These are phyloP conservation scores for Adelosebastes latens DNA, from an alignment of 2,797 vertebrate species.

Conservation along the genomic window DNA sequence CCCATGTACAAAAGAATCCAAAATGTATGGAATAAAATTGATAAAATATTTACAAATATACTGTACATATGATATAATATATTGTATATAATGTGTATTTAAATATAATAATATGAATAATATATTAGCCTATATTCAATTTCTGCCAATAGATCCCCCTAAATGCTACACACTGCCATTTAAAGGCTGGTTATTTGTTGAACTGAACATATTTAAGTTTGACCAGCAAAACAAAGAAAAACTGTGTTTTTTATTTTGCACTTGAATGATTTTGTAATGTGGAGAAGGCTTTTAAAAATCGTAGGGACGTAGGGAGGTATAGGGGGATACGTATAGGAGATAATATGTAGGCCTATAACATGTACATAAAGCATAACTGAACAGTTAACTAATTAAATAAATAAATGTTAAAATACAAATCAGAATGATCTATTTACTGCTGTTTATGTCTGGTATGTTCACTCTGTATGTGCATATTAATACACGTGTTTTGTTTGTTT, in stretches of 20 bases:
- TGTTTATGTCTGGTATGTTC: fast-evolving
- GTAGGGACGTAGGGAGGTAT: fast-evolving
- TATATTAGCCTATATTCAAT: too few species aligned
- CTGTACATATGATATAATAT: too few species aligned
- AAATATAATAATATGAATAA: too few species aligned
- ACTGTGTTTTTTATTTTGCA: background rate
- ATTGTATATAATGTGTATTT: too few species aligned
- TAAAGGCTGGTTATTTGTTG: background rate
- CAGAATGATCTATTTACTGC: too few species aligned
- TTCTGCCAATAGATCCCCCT: too few species aligned
- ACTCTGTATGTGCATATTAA: too few species aligned
- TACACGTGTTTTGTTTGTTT: too few species aligned
- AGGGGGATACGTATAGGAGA: too few species aligned
- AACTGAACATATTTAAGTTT: background rate
- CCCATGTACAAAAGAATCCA: too few species aligned
- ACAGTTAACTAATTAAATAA: background rate
- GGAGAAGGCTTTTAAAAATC: background rate
- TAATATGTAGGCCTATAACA: background rate
- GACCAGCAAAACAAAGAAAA: background rate
- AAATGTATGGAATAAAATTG: too few species aligned
- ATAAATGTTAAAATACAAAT: background rate
- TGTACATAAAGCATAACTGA: background rate
- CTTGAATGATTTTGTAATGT: background rate
- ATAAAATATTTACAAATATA: too few species aligned
- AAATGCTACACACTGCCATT: background rate